A percentile compares a stretch with the other conserved stretches of the same genome.
These are phyloP conservation scores for Pomatostomus ruficeps DNA, from an alignment of 2,113 vertebrate genomes.

Conservation along the genomic window DNA sequence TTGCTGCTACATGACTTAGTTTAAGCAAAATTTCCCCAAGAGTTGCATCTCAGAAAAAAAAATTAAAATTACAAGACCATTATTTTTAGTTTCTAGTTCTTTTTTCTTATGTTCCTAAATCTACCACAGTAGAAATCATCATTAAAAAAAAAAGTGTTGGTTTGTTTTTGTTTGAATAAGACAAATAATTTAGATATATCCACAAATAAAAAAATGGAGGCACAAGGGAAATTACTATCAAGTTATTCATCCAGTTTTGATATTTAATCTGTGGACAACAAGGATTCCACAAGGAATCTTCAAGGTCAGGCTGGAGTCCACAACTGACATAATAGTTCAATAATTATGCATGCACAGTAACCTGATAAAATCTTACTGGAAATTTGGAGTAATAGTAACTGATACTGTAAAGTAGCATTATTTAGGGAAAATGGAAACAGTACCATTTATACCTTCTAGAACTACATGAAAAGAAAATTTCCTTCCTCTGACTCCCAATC, in stretches of 20 bases:
- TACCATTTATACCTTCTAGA: neutral
- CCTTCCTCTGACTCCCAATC: neutral
- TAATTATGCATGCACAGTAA: neutral
- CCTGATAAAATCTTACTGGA: neutral
- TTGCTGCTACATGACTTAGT: neutral
- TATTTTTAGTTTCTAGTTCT: neutral
- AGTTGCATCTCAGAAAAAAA: neutral
- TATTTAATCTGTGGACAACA: neutral
- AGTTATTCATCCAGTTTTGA: neutral
- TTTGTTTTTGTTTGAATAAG: neutral
- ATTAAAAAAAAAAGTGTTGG: neutral
- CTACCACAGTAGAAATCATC: neutral
- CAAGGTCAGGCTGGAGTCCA: rapidly evolving
- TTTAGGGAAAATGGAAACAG: neutral
- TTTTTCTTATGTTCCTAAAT: neutral
- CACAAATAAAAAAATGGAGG: neutral
- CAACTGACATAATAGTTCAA: neutral
- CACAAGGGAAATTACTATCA: neutral
- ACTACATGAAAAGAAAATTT: neutral
- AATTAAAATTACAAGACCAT: rapidly evolving
- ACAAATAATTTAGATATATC: neutral
- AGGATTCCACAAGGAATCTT: neutral
- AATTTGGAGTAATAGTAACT: neutral
- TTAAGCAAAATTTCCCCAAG: neutral
- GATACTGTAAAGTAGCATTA: neutral